Evolutionary conservation across 2,797 vertebrate genomes (phyloP).

Genomic region (Phalloptychus januarius): DNA sequence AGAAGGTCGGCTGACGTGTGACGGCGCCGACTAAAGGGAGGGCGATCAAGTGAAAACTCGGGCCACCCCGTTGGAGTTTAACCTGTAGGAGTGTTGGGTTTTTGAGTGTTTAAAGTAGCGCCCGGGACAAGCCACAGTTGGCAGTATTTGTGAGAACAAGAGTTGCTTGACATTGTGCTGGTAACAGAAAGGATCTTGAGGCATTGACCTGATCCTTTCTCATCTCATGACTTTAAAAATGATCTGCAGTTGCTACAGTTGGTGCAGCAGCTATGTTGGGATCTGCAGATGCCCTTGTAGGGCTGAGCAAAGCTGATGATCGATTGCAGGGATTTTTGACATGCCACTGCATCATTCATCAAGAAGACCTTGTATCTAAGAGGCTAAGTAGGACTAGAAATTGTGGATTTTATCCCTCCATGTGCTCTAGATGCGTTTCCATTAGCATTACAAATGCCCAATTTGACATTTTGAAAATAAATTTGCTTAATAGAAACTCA

Average conservation of each 20-base stretch:
- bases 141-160: not conserved
- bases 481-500: too few relatives aligned
- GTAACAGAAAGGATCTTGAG: not conserved
- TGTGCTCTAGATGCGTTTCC: not conserved
- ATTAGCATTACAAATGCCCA: not conserved
- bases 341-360: not conserved
- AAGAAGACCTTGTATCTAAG: not conserved
- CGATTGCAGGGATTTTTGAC: not conserved
- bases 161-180: not conserved
- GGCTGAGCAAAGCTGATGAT: not conserved
- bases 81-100: slow-evolving; percentile 17
- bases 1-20: slow-evolving; percentile 40
- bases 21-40: slow-evolving; percentile 35
- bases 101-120: not conserved
- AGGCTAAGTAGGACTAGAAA: not conserved
- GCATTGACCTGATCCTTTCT: not conserved
- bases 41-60: slow-evolving; percentile 11
- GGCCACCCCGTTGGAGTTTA: slow-evolving; percentile 28
- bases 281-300: not conserved
- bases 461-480: too few relatives aligned
- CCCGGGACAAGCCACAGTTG: not conserved
- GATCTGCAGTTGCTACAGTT: not conserved
- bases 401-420: not conserved
- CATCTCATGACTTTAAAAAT: not conserved
- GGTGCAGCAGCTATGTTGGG: not conserved